Conservation (phyloP, 1,140 invertebrate genomes). For the Colletes gigas region DNA sequence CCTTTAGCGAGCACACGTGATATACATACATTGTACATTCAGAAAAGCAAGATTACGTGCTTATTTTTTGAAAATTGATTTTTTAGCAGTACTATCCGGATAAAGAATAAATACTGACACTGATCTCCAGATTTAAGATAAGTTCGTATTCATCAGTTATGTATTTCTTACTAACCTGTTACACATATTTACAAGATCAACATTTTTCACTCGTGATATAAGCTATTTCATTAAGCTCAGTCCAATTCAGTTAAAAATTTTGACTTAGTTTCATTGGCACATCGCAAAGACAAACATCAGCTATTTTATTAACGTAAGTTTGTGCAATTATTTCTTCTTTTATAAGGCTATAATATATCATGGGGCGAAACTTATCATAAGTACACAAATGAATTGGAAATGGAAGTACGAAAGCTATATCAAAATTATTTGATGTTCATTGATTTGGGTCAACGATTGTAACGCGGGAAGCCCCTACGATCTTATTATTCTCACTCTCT, state of each 20-base stretch:
- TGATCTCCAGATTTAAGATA: not conserved
- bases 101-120: slow-evolving; percentile 11
- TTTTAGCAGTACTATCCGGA: not conserved
- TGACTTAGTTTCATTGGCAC: slow-evolving; percentile 53
- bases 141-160: slow-evolving; percentile 10
- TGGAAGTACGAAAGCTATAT: not conserved
- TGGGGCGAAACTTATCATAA: not conserved
- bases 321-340: slow-evolving; percentile 32
- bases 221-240: slow-evolving; percentile 36
- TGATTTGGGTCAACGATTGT: not conserved
- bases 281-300: slow-evolving; percentile 2
- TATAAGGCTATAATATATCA: not conserved
- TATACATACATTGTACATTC: not conserved
- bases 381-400: slow-evolving; percentile 2
- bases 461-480: slow-evolving; percentile 29
- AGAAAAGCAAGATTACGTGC: not conserved
- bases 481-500: slow-evolving; percentile 6
- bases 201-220: not conserved
- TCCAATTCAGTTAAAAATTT: slow-evolving; percentile 30
- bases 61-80: not conserved
- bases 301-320: slow-evolving; percentile 11
- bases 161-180: slow-evolving; percentile 26
- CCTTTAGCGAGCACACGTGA: not conserved
- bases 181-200: slow-evolving; percentile 50
- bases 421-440: not conserved